A percentile compares a stretch with the other conserved stretches of the same genome.
These are phyloP conservation scores for Pocillopora meandrina DNA, from an alignment of 92 coral and sea anemone genomes.

Conservation along the genomic window DNA sequence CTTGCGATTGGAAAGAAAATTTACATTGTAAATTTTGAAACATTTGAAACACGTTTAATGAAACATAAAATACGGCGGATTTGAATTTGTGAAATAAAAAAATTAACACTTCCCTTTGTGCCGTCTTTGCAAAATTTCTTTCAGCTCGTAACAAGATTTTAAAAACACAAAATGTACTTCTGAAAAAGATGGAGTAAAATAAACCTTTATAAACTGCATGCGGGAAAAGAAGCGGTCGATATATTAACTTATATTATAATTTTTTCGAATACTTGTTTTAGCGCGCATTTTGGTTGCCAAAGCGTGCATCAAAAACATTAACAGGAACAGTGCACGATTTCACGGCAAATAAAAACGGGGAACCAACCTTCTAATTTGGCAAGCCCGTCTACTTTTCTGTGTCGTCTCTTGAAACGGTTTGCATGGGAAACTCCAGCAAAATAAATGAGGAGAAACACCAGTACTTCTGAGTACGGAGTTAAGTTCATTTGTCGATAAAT, in stretches of 20 bases:
- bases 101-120: neutral
- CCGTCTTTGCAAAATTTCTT: neutral
- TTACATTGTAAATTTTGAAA: slow-evolving; percentile 14
- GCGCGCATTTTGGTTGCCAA: neutral
- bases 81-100: neutral
- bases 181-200: neutral
- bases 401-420: neutral
- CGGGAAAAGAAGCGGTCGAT: neutral
- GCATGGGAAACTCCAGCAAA: neutral
- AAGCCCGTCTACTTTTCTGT: neutral
- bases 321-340: neutral
- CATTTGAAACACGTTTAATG: neutral
- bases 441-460: slow-evolving; percentile 1
- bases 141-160: neutral
- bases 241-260: neutral
- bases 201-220: neutral
- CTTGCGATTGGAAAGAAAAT: neutral
- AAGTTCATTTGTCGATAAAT: slow-evolving; percentile 55
- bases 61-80: slow-evolving; percentile 1
- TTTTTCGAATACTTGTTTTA: neutral
- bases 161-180: neutral
- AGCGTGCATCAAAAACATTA: neutral
- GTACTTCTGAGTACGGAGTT: slow-evolving; percentile 19
- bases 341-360: neutral
- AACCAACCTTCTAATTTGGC: slow-evolving; percentile 61